Base-by-base conservation (phyloP, 2,888 invertebrate species). In the Troilus luridus region DNA sequence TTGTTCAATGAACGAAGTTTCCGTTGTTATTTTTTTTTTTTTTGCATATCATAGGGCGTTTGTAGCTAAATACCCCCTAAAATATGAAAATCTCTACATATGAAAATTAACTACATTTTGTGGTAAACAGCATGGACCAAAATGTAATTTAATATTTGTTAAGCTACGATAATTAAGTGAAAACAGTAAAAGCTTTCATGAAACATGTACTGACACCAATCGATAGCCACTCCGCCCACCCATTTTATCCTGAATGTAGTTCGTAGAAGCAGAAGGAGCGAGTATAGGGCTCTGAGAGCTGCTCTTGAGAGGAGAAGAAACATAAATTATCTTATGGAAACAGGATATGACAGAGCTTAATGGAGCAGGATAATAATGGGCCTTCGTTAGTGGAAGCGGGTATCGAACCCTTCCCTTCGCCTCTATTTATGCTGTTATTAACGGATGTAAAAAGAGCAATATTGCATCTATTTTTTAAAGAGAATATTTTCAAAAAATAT, bases 341-440 rank as follows among this genome's bases (percentile, higher is more conserved):
- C 72, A 77, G 72, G 72, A 77, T 77, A 77, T 77, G 72, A 77
- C 72, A 77, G 72, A 77, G 72, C 72, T 77, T 77, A 77, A 77
- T 77, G 72, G 72, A 77, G 72, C 72, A 77, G 27, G 72, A 77
- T 77, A 77, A 77, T 77, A 77, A 77, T 77, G 72, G 72, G 27
- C 41, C 72, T 77, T 77, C 72, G 72, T 77, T 77, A 77, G 72
- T 41, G 72, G 72, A 19, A 41, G 27, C 17, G 24, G 24, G 72
- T 77, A 77, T 77, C 41, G 72, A 41, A 27, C 72, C 72, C 72
- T 77, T 77, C 72, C 41, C 72, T 77, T 77, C 72, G 17, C 14
- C 41, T 8, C 72, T 77, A 77, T 77, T 77, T 41, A 77, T 77
- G 17, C 27, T 41, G 19, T 77, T 17, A 27, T 77, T 77, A 77